Percentiles rank a stretch among this genome's conserved stretches.
These are phyloP conservation scores for Eupsittula cactorum DNA, from an alignment of 2,113 vertebrate genomes.

Conservation along the genomic window DNA sequence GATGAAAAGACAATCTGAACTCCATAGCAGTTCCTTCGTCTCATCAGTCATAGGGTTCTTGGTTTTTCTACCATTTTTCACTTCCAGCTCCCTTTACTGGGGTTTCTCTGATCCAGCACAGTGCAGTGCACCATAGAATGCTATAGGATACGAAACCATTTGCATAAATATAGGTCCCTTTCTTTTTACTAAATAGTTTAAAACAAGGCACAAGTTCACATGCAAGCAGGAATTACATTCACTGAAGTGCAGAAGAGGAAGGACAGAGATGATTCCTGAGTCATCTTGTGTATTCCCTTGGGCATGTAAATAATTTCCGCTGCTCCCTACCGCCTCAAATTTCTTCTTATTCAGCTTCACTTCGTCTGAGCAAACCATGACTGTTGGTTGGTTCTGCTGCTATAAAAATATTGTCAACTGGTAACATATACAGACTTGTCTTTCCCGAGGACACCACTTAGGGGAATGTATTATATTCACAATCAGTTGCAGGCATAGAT, in stretches of 20 bases:
- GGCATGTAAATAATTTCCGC: not conserved
- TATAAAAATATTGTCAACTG: not conserved
- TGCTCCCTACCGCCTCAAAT: not conserved
- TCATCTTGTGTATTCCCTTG: not conserved
- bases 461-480: not conserved
- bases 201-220: not conserved
- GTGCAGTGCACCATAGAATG: not conserved
- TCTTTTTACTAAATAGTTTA: not conserved
- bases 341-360: not conserved
- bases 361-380: not conserved
- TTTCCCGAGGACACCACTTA: not conserved
- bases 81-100: not conserved
- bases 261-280: not conserved
- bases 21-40: slow-evolving; percentile 46
- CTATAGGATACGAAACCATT: not conserved
- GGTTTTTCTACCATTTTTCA: not conserved
- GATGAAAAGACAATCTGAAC: not conserved
- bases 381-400: not conserved
- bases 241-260: not conserved
- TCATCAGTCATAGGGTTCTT: not conserved
- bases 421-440: not conserved
- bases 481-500: not conserved
- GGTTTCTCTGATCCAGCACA: not conserved
- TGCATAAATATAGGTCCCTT: not conserved
- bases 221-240: not conserved